These are phyloP conservation scores for Chamaea fasciata DNA, from an alignment of 2,113 vertebrate genomes.

Conservation along the genomic window DNA sequence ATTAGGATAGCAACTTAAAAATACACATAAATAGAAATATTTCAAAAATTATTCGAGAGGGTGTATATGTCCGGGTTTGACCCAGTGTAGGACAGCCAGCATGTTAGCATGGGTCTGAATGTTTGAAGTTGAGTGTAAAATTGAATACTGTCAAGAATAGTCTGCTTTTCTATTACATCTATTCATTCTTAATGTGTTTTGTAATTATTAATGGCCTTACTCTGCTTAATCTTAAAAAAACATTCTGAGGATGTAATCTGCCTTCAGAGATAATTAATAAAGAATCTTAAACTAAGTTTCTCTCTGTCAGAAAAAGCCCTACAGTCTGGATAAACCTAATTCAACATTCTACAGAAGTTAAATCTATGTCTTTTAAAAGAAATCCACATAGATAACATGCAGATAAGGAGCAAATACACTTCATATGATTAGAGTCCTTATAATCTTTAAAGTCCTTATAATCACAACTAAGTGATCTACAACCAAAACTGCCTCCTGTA, in stretches of 20 bases:
- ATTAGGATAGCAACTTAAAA: not conserved
- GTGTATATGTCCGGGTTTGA: not conserved
- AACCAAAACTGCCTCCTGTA: not conserved
- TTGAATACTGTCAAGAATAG: not conserved
- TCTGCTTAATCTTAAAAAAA: not conserved
- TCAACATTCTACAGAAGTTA: not conserved
- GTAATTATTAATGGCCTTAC: not conserved
- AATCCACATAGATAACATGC: not conserved
- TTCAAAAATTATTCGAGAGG: accelerated
- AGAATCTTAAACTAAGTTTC: not conserved
- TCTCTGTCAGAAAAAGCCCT: not conserved
- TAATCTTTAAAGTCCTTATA: not conserved
- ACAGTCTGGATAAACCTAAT: not conserved
- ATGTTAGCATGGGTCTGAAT: not conserved
- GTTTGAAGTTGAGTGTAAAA: not conserved
- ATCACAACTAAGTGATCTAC: not conserved
- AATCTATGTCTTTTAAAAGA: not conserved
- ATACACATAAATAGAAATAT: not conserved
- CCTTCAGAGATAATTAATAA: not conserved
- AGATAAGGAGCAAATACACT: not conserved
- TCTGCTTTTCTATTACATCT: not conserved
- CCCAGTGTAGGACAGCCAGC: not conserved
- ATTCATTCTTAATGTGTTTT: not conserved
- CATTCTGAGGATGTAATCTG: not conserved
- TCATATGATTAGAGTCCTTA: not conserved